Conservation (phyloP, 2,888 invertebrate species). For the Toxonevra muliebris region DNA sequence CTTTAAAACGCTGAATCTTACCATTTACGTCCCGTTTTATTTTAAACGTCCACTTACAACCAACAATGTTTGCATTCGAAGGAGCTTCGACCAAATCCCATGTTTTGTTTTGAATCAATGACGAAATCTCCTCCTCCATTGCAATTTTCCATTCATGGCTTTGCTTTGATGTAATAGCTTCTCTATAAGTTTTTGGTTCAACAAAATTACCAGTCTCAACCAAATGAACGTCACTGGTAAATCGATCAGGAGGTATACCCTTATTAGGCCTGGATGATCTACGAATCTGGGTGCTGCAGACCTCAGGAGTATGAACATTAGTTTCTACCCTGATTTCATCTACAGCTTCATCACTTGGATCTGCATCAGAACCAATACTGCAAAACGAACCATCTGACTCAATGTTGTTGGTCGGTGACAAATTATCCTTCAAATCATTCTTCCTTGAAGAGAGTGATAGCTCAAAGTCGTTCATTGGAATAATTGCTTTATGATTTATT, state of each 20-base stretch:
- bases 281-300: too few relatives aligned
- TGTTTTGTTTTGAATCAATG: conserved; percentile 2
- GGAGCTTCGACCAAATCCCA: conserved; percentile 7
- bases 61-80: conserved; percentile 9
- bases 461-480: too few relatives aligned
- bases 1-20: conserved; percentile 9
- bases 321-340: too few relatives aligned
- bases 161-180: conserved; percentile 6
- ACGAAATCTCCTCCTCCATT: conserved; percentile 10
- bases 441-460: too few relatives aligned
- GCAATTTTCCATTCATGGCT: conserved; percentile 2
- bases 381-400: conserved; percentile 16
- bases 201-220: not conserved
- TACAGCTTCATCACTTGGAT: not conserved
- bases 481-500: too few relatives aligned
- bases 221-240: conserved; percentile 9
- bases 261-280: conserved; percentile 23
- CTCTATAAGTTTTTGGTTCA: conserved; percentile 10
- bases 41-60: conserved; percentile 16
- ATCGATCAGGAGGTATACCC: conserved; percentile 15
- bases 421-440: not conserved
- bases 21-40: conserved; percentile 14
- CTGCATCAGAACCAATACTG: conserved; percentile 1
- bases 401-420: not conserved
- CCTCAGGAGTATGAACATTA: too few relatives aligned